phyloP scores from a whole-genome alignment of 1,140 invertebrate genomes.

The Magallana ariakensis region DNA sequence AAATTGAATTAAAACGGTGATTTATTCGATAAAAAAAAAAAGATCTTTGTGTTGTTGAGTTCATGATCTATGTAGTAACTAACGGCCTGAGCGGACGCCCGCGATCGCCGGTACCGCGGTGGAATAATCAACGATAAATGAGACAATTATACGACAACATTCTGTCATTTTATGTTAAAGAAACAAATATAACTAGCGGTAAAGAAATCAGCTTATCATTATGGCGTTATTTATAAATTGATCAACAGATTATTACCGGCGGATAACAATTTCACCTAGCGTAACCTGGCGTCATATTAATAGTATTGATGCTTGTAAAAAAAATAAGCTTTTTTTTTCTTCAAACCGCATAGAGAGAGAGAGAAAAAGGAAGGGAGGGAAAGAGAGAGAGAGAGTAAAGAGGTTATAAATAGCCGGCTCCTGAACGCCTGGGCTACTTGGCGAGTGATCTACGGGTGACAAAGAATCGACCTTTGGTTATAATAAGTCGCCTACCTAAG shows the following conservation, averaged over 20 bases:
- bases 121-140: not conserved
- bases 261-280: constrained; percentile 10
- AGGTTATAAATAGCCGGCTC: constrained; percentile 30
- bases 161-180: constrained; percentile 11
- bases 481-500: constrained; percentile 32
- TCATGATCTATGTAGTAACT: not conserved
- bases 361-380: not conserved
- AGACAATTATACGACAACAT: constrained; percentile 23
- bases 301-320: constrained; percentile 29
- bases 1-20: not conserved
- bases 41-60: not conserved
- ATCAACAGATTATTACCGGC: constrained; percentile 16
- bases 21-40: not conserved
- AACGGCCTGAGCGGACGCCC: not conserved
- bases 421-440: constrained; percentile 30
- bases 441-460: constrained; percentile 34
- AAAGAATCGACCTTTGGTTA: constrained; percentile 31
- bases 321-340: constrained; percentile 5
- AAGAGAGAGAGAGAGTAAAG: not conserved
- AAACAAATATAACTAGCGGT: not conserved
- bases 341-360: not conserved
- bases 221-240: constrained; percentile 25
- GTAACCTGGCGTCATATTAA: constrained; percentile 9
- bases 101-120: not conserved
- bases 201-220: constrained; percentile 26